Evolutionary conservation across 2,888 invertebrate genomes (phyloP).

Genomic region (Drepanosiphum platanoidis): DNA sequence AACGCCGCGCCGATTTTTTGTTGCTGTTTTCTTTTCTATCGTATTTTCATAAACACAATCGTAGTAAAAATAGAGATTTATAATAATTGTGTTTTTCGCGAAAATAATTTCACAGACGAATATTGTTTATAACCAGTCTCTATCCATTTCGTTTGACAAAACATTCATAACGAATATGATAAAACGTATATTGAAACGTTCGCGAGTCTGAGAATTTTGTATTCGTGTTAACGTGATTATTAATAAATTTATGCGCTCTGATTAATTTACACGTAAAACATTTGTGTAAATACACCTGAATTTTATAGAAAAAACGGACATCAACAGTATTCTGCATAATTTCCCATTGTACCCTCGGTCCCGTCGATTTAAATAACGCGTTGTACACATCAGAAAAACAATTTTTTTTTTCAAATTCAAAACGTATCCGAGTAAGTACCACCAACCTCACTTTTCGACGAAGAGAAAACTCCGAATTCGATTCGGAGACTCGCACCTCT

Average conservation of each 20-base stretch:
- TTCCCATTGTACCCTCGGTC: neutral
- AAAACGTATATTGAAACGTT: neutral
- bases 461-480: too few relatives aligned
- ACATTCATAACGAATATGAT: neutral
- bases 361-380: neutral
- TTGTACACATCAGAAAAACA: neutral
- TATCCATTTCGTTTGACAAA: neutral
- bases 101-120: neutral
- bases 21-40: too few relatives aligned
- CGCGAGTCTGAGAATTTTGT: neutral
- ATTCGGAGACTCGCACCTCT: neutral
- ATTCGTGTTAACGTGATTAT: too few relatives aligned
- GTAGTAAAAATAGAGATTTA: neutral
- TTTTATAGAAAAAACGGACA: neutral
- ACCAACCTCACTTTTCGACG: neutral
- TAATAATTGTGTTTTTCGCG: neutral
- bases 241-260: too few relatives aligned
- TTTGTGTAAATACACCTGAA: neutral
- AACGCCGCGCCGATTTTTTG: neutral
- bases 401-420: neutral
- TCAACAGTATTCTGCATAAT: too few relatives aligned
- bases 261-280: neutral
- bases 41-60: too few relatives aligned
- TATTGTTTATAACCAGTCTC: neutral
- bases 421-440: neutral